These are phyloP conservation scores for Silurus glanis DNA, from an alignment of 2,113 vertebrate genomes.

Conservation along the genomic window DNA sequence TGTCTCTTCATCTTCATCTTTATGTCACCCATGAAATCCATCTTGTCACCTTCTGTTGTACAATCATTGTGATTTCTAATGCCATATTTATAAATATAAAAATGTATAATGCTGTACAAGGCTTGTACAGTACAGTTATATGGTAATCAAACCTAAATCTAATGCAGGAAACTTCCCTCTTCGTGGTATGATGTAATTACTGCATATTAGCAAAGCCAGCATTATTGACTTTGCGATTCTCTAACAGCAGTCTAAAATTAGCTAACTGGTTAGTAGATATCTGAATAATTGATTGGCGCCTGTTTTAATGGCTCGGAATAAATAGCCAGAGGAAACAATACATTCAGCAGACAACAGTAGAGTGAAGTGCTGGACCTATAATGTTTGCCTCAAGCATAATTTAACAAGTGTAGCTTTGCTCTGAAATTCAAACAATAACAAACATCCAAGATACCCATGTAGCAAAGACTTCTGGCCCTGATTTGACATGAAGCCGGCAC, in stretches of 20 bases:
- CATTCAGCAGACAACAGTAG: not conserved
- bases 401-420: not conserved
- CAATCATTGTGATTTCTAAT: not conserved
- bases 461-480: too few relatives aligned
- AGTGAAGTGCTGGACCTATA: not conserved
- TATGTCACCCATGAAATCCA: slow-evolving; percentile 42
- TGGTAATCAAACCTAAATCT: not conserved
- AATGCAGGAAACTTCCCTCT: not conserved
- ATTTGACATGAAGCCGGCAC: too few relatives aligned
- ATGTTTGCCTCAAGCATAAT: not conserved
- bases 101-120: slow-evolving; percentile 8
- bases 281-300: slow-evolving; percentile 11
- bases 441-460: not conserved
- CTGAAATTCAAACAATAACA: slow-evolving; percentile 9
- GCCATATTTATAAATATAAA: slow-evolving; percentile 5
- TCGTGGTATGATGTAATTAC: slow-evolving; percentile 25
- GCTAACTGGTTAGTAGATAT: not conserved
- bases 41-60: slow-evolving; percentile 34
- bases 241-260: slow-evolving; percentile 8
- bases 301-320: not conserved
- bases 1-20: not conserved
- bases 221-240: slow-evolving; percentile 8
- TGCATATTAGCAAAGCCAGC: slow-evolving; percentile 17
- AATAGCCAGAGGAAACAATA: not conserved
- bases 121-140: not conserved